Evolutionary conservation across 2,888 invertebrate species (phyloP), one percentile per base, ranked within the genome.

Genomic region (Axea sp.): DNA sequence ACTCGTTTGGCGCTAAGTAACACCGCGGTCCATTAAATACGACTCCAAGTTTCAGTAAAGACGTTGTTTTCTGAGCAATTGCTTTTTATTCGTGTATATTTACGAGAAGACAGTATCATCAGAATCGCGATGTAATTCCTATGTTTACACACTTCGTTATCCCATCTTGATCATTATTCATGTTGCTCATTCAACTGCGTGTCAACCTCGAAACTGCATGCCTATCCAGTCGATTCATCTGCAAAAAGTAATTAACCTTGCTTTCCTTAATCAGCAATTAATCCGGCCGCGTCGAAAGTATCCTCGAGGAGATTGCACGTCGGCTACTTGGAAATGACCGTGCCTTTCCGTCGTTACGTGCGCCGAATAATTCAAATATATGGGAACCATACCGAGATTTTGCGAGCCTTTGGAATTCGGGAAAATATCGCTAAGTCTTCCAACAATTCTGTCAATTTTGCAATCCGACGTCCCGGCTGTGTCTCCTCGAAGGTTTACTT

Each of bases 241-340:
- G 80, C 77, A 80, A 81, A 81, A 81, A 83, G 80, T 82, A 81
- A 83, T 84, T 85, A 82, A 86, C 86, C 86, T 86, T 86, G 86
- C 81, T 81, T 84, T 81, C 85, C 82, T 84, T 85, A 86, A 86
- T 85, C 83, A 84, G 84, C 81, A 81, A 86, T 84, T 84, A 83
- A 86, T 86, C 84, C 84, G 64, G 81, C 81, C 78, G 81, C 81
- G 79, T 84, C 82, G 86, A 82, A 83, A 82, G 82, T 82, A 80
- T 76, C 83, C 81, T 80, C 79, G 79, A 81, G 80, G 81, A 78
- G 78, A 81, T 85, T 82, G 82, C 84, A 82, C 80, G 83, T 80
- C 79, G 78, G 82, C 81, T 81, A 84, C 82, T 81, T 85, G 85
- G 85, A 86, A 86, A 85, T 82, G 81, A 81, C 77, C 75, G 77